A percentile compares a stretch with the other conserved stretches of the same genome.
These are phyloP conservation scores for Nephila pilipes DNA, from an alignment of 1,140 invertebrate genomes.

Conservation along the genomic window DNA sequence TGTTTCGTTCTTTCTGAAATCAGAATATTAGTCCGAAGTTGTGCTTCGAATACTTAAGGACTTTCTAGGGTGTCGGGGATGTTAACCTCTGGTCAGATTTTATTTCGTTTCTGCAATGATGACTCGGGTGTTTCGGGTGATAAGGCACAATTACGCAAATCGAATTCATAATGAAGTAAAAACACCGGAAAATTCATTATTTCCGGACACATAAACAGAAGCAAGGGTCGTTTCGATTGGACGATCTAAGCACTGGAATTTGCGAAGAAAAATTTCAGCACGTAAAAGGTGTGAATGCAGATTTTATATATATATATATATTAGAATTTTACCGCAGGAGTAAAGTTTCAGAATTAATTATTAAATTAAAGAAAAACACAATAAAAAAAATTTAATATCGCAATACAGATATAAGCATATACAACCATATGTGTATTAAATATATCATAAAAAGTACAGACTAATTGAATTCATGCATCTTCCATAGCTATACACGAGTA, in stretches of 20 bases:
- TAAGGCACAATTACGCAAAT: slow-evolving; percentile 9
- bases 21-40: not conserved
- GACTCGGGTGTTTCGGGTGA: not conserved
- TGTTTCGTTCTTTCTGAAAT: not conserved
- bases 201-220: not conserved
- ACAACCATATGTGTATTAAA: too few species aligned
- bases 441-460: too few species aligned
- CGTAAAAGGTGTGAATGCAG: not conserved
- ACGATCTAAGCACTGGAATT: not conserved
- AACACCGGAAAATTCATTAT: slow-evolving; percentile 13
- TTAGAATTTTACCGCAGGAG: too few species aligned
- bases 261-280: not conserved
- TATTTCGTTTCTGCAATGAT: not conserved
- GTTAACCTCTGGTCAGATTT: slow-evolving; percentile 17
- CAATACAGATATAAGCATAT: too few species aligned
- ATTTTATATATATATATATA: too few species aligned
- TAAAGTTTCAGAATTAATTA: too few species aligned
- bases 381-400: too few species aligned
- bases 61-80: not conserved
- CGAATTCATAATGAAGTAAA: slow-evolving; percentile 30
- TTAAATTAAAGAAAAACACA: too few species aligned
- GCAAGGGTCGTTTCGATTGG: not conserved
- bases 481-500: too few species aligned
- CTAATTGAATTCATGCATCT: too few species aligned
- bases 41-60: not conserved